These are phyloP conservation scores for Agelaius phoeniceus DNA, from an alignment of 2,113 vertebrate species.

Conservation along the genomic window DNA sequence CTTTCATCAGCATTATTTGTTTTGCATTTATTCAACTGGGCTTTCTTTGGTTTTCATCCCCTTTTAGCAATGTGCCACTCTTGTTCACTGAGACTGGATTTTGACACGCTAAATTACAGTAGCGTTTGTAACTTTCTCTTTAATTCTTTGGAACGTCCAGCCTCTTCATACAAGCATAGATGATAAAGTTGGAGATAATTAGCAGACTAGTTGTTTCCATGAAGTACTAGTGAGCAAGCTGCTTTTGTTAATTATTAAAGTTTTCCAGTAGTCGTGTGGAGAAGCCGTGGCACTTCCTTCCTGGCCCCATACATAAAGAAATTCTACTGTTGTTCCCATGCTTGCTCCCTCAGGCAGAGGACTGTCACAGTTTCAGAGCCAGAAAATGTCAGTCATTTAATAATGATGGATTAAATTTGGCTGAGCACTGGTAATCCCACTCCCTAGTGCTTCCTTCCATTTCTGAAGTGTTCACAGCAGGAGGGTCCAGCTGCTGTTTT, in stretches of 20 bases:
- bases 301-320: not conserved
- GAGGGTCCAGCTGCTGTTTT: not conserved
- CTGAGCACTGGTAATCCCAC: not conserved
- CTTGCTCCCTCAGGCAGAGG: not conserved
- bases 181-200: constrained; percentile 13
- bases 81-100: constrained; percentile 4
- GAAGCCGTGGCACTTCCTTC: not conserved
- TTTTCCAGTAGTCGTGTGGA: not conserved
- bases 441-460: not conserved
- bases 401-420: constrained; percentile 12
- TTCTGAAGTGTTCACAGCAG: not conserved
- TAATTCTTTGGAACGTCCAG: not conserved
- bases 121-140: not conserved
- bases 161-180: not conserved
- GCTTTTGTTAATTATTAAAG: not conserved
- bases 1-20: constrained; percentile 7
- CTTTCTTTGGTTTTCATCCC: not conserved
- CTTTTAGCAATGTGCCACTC: not conserved
- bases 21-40: not conserved
- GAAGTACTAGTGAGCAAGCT: not conserved
- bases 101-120: not conserved
- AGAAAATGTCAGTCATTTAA: not conserved
- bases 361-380: not conserved
- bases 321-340: not conserved
- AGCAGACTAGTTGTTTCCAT: not conserved